These are phyloP conservation scores for Caracal caracal DNA, from an alignment of 2,113 vertebrate species.

Conservation along the genomic window DNA sequence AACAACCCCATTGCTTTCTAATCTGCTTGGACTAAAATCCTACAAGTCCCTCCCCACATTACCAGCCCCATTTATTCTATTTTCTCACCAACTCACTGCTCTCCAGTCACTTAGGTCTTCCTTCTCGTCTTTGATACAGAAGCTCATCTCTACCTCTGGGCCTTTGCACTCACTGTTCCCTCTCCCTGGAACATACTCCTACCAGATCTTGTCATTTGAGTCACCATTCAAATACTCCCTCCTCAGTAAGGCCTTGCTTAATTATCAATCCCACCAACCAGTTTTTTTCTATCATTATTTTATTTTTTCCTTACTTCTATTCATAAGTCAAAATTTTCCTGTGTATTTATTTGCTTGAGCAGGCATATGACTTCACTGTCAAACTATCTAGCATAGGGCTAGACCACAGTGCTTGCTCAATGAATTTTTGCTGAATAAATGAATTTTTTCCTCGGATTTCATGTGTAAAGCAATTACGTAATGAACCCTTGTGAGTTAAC, in stretches of 20 bases:
- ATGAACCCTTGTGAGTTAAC: neutral
- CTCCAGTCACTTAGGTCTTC: neutral
- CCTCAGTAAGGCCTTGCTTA: neutral
- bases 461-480: neutral
- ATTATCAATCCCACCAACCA: neutral
- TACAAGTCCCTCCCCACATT: too few species aligned
- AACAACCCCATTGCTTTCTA: neutral
- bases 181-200: neutral
- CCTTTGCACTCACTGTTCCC: neutral
- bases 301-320: neutral
- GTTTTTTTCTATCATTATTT: neutral
- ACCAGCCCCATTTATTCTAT: neutral
- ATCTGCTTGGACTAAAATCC: neutral
- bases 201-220: neutral
- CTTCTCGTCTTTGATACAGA: neutral
- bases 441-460: conserved; percentile 29
- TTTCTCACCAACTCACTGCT: too few species aligned
- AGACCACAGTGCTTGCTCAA: neutral
- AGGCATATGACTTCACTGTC: neutral
- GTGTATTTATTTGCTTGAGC: neutral
- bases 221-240: neutral
- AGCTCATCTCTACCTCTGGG: neutral
- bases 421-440: neutral
- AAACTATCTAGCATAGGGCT: neutral
- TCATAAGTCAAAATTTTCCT: neutral